Evolutionary conservation across 2,888 invertebrate species (phyloP), one percentile per base, ranked within the genome.

Genomic region (Hecatera dysodea): DNA sequence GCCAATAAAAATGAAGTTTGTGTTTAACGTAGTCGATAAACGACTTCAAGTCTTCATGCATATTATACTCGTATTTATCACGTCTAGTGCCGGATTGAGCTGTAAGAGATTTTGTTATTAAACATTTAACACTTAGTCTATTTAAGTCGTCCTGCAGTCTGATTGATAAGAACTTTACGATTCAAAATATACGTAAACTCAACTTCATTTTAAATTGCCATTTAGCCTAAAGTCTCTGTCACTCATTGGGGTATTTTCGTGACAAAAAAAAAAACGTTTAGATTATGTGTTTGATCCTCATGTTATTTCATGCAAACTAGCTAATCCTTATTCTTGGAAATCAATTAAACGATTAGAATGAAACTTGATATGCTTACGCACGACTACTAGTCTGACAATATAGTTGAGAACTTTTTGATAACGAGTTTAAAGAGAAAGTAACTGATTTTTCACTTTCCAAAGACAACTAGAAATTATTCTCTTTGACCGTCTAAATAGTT

Each of bases 1-100:
- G 60, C 33, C 59, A 69, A 56, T 68, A 73, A 65, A 61, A 64
- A 55, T 42, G 27, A 72, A 71, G 66, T 62, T 65, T 33, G 36
- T 44, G 48, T 46, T 12, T 44, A 60, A 52, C 27, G 33, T 27
- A 66, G 77, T 22, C 36, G n/a, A 46, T 62, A 77, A 59, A 76
- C 61, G 27, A 62, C 29, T 69, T 60, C 27, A 52, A 33, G 52
- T 48, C 39, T 56, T 42, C 57, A 42, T 71, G 46, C 44, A 70
- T 70, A 52, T 39, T 46, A 71, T 62, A n/a, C n/a, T n/a, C n/a
- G n/a, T n/a, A 62, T 62, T 48, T 46, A 71, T 61, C 33, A 42
- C 19, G 24, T 63, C n/a, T 63, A 42, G 33, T 27, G 19, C 8
- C 24, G 60, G n/a, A 55, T 46, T 27, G n/a, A 29, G 33, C 61